Evolutionary conservation across 2,797 vertebrate genomes (phyloP).

Genomic region (Menidia menidia): DNA sequence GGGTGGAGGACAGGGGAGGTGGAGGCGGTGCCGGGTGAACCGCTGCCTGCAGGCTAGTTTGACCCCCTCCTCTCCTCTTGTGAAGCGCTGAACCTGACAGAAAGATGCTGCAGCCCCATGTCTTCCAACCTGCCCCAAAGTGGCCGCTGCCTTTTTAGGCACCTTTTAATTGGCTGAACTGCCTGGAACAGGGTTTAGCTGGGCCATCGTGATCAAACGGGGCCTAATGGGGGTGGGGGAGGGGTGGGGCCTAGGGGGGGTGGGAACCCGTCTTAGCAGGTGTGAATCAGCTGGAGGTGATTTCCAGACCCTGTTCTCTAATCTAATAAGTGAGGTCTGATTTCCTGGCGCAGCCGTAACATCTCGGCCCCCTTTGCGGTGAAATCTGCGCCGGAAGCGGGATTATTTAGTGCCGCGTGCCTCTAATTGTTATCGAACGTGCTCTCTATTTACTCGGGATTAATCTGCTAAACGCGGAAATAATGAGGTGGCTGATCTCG

Average conservation of each 20-base stretch:
- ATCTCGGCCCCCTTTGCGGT: no score
- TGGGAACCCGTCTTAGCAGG: neutral
- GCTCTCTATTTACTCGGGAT: slow-evolving; percentile 76
- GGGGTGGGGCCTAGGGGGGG: neutral
- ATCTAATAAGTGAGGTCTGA: neutral
- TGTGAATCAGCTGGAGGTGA: slow-evolving; percentile 6
- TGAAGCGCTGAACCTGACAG: slow-evolving; percentile 43
- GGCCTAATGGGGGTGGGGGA: neutral
- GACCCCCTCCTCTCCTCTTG: slow-evolving; percentile 48
- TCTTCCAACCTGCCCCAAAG: neutral
- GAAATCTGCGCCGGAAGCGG: neutral
- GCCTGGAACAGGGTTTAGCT: slow-evolving; percentile 10
- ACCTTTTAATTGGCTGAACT: slow-evolving; percentile 45
- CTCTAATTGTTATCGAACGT: slow-evolving; percentile 71
- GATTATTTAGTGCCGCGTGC: slow-evolving; percentile 46
- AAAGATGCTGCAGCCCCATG: slow-evolving; percentile 34
- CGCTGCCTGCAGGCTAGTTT: slow-evolving; percentile 58
- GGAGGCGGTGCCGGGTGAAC: slow-evolving; percentile 14
- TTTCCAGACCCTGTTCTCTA: neutral
- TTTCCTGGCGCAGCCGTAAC: neutral
- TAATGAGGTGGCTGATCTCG: slow-evolving; percentile 73
- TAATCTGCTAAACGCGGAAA: slow-evolving; percentile 77
- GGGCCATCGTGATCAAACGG: slow-evolving; percentile 25
- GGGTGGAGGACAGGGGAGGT: slow-evolving; percentile 9
- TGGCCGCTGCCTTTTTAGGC: neutral